Conservation (phyloP, 1,140 invertebrate genomes). For the Caerostris darwini region DNA sequence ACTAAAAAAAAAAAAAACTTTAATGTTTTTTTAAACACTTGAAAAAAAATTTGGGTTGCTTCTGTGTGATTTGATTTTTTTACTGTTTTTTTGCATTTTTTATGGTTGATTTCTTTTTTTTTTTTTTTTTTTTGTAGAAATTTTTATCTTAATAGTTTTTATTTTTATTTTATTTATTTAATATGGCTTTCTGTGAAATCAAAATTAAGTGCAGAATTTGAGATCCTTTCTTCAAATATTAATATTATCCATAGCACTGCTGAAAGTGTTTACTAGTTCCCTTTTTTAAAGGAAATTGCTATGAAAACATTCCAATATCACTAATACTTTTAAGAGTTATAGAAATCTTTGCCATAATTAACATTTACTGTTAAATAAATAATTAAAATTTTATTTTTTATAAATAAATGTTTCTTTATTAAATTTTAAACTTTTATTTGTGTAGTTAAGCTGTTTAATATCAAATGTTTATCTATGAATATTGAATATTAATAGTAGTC, state of each 20-base stretch:
- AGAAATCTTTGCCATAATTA: background rate
- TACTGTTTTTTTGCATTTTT: background rate
- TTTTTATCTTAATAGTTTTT: background rate
- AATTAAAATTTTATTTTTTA: constrained; percentile 31
- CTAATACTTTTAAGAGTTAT: background rate
- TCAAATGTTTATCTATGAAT: background rate
- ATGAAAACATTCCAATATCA: constrained; percentile 8
- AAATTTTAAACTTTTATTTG: constrained; percentile 16
- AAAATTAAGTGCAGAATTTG: background rate
- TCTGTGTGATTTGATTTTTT: background rate
- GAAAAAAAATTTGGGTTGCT: background rate
- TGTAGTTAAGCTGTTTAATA: background rate
- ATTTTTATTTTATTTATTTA: background rate
- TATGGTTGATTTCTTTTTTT: background rate
- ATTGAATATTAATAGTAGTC: background rate
- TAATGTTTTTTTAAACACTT: background rate
- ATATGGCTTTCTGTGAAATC: background rate
- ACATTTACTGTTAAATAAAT: constrained; percentile 25
- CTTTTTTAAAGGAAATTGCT: constrained; percentile 12
- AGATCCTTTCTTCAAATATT: background rate
- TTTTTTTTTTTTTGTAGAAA: background rate
- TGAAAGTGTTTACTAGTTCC: constrained; percentile 1
- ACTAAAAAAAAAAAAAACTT: background rate
- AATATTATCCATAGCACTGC: background rate
- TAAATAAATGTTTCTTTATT: background rate